A percentile compares a stretch with the other conserved stretches of the same genome.
Evolutionary conservation across 2,888 invertebrate genomes (phyloP).

Genomic region (Clitarchus hookeri): DNA sequence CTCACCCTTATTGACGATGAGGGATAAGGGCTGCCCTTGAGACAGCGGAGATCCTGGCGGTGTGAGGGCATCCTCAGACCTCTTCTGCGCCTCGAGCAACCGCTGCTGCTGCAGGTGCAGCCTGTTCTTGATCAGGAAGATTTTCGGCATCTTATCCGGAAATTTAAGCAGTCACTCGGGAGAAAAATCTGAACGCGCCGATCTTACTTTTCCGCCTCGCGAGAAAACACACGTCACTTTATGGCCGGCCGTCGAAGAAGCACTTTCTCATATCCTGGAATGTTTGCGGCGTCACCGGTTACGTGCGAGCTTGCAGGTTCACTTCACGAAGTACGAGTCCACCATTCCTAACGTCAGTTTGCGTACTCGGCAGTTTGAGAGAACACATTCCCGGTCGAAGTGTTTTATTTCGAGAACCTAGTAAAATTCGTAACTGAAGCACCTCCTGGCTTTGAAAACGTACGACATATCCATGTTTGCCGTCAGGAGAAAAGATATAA

Average conservation of each 20-base stretch:
- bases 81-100: constrained; percentile 81
- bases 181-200: background rate
- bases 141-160: constrained; percentile 78
- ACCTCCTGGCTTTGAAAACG: constrained; percentile 21
- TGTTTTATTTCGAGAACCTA: background rate
- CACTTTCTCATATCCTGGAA: background rate
- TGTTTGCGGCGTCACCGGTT: background rate
- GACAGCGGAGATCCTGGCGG: constrained; percentile 51
- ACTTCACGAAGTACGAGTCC: background rate
- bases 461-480: constrained; percentile 23
- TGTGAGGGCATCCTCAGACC: constrained; percentile 52
- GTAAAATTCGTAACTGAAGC: background rate
- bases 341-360: background rate
- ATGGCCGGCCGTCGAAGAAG: background rate
- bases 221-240: background rate
- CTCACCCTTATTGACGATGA: constrained; percentile 55
- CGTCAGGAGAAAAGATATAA: background rate
- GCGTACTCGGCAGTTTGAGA: no score
- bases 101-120: constrained; percentile 89
- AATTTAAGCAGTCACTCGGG: background rate
- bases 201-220: background rate
- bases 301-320: background rate
- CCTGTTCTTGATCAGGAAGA: constrained; percentile 88
- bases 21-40: constrained; percentile 55
- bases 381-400: no score